Conservation (phyloP, 2,113 vertebrate species). For the Tretioscincus oriximinensis region DNA sequence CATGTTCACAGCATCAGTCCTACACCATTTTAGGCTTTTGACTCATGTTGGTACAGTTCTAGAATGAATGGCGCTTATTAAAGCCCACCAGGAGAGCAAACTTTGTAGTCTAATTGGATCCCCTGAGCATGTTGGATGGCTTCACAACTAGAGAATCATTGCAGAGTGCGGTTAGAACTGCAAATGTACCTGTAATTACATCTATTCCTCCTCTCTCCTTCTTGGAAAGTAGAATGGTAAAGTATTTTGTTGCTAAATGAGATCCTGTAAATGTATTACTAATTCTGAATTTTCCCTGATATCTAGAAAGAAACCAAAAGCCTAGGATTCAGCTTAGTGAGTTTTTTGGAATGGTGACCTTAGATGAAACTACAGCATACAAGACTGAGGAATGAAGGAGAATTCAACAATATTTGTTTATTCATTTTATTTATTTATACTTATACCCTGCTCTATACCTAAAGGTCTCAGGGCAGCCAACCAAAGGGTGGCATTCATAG, state of each 20-base stretch:
- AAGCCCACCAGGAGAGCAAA: slow-evolving; percentile 60
- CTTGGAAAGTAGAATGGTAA: slow-evolving; percentile 22
- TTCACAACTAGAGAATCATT: slow-evolving; percentile 57
- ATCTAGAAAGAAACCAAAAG: neutral
- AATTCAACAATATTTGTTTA: neutral
- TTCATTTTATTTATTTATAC: too few species aligned
- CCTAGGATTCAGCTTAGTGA: neutral
- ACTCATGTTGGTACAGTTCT: slow-evolving; percentile 49
- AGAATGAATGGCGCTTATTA: slow-evolving; percentile 65
- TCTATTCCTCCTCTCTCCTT: neutral
- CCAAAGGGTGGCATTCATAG: too few species aligned
- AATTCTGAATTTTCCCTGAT: neutral
- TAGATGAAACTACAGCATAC: too few species aligned
- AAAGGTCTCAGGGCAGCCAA: too few species aligned
- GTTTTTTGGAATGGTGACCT: neutral
- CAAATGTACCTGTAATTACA: slow-evolving; percentile 60
- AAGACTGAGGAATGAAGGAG: neutral
- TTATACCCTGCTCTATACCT: too few species aligned
- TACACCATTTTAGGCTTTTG: slow-evolving; percentile 52
- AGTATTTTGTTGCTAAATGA: neutral
- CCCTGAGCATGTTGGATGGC: slow-evolving; percentile 60
- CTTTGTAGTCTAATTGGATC: slow-evolving; percentile 68
- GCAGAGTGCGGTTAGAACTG: slow-evolving; percentile 34
- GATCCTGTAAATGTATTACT: slow-evolving; percentile 10
- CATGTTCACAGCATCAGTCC: slow-evolving; percentile 43